Conservation (phyloP, 2,888 invertebrate species). For the Meteorus cinctellus region DNA sequence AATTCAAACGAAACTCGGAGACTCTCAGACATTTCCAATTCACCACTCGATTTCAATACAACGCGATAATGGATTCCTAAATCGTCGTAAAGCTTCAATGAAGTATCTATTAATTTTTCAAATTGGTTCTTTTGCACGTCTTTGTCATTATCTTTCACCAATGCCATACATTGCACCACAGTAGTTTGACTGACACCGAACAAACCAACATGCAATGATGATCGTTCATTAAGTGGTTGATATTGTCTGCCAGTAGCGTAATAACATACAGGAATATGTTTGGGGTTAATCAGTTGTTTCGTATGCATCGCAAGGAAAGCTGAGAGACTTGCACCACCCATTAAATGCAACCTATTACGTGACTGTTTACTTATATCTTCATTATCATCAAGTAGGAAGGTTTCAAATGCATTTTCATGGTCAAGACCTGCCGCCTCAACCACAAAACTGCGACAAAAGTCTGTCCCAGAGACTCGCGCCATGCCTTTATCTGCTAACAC, state of each 20-base stretch:
- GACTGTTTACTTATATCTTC: conserved; percentile 75
- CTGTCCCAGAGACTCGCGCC: conserved; percentile 82
- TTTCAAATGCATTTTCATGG: conserved; percentile 75
- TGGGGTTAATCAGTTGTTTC: conserved; percentile 79
- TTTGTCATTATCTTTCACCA: conserved; percentile 72
- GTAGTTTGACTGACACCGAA: conserved; percentile 83
- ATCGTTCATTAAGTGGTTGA: conserved; percentile 71
- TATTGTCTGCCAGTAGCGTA: conserved; percentile 84
- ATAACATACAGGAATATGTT: conserved; percentile 81
- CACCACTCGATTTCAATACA: conserved; percentile 77
- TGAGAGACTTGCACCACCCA: conserved; percentile 83
- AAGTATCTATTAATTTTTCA: conserved; percentile 75
- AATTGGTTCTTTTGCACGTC: conserved; percentile 76
- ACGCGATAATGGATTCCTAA: conserved; percentile 82
- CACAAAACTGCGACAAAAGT: conserved; percentile 84
- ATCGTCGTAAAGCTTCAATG: conserved; percentile 78
- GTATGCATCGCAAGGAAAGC: conserved; percentile 85
- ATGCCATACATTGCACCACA: conserved; percentile 77
- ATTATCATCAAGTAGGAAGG: conserved; percentile 78
- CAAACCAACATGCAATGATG: conserved; percentile 73
- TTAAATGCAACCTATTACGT: conserved; percentile 81
- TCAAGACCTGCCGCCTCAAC: conserved; percentile 83
- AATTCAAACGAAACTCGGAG: conserved; percentile 82
- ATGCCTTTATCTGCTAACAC: conserved; percentile 75
- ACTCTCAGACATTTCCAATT: conserved; percentile 80